Conservation (phyloP, 2,888 invertebrate species). For the Diogma glabrata region DNA sequence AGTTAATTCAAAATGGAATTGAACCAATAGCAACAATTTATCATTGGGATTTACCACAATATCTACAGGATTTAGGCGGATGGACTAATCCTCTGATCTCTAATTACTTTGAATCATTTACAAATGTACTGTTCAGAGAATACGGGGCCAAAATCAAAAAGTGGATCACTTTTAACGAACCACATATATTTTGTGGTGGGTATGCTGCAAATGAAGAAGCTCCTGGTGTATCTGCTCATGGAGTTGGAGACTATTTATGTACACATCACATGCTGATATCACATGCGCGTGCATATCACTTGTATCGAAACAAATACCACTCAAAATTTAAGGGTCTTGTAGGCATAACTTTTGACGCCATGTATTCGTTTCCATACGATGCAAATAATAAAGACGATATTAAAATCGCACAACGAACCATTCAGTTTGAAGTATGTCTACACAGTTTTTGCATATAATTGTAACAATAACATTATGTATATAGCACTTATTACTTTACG, state of each 20-base stretch:
- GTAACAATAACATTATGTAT: too few relatives aligned
- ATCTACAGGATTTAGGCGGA: constrained; percentile 44
- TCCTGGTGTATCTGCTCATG: constrained; percentile 32
- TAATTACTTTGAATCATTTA: constrained; percentile 41
- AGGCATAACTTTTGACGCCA: constrained; percentile 25
- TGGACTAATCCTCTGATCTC: constrained; percentile 36
- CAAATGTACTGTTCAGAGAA: constrained; percentile 34
- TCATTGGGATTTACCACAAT: constrained; percentile 44
- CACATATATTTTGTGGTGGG: constrained; percentile 36
- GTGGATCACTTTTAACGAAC: constrained; percentile 50
- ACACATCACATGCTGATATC: constrained; percentile 40
- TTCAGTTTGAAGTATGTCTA: constrained; percentile 27
- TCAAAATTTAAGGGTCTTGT: constrained; percentile 33
- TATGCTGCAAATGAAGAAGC: constrained; percentile 37
- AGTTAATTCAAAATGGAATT: constrained; percentile 46
- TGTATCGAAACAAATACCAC: too few relatives aligned
- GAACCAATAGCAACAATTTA: constrained; percentile 46
- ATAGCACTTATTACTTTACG: too few relatives aligned
- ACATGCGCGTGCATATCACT: constrained; percentile 40
- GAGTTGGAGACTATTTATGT: constrained; percentile 40
- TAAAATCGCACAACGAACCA: constrained; percentile 22
- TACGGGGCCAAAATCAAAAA: constrained; percentile 40
- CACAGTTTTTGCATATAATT: too few relatives aligned
- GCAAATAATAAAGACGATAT: constrained; percentile 19
- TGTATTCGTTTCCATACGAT: constrained; percentile 24